These are phyloP conservation scores for Amblyopsis hoosieri DNA, from an alignment of 2,797 vertebrate species.

Conservation along the genomic window DNA sequence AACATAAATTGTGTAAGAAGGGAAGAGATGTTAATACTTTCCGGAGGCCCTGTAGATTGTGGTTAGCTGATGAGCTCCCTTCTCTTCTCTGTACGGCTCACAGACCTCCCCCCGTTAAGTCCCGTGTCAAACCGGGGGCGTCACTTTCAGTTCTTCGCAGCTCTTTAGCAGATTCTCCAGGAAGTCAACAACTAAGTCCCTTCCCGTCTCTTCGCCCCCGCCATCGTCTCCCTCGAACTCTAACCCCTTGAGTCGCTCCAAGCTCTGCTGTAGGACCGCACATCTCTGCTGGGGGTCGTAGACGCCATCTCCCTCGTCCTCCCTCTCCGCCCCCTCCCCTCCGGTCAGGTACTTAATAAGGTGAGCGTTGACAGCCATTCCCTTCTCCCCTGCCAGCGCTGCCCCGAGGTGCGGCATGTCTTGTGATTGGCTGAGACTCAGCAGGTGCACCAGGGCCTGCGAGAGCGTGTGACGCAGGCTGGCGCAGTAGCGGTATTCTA, in stretches of 20 bases:
- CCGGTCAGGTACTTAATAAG: slow-evolving; percentile 83
- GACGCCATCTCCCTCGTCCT: slow-evolving; percentile 59
- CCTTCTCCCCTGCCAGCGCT: slow-evolving; percentile 63
- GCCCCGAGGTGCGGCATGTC: slow-evolving; percentile 79
- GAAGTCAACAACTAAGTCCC: slow-evolving; percentile 65
- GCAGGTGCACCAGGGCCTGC: slow-evolving; percentile 85
- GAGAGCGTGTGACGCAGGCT: slow-evolving; percentile 89
- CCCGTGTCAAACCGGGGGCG: background rate
- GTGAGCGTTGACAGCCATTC: slow-evolving; percentile 68
- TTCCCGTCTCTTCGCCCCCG: slow-evolving; percentile 39
- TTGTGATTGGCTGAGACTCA: slow-evolving; percentile 73
- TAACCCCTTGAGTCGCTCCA: slow-evolving; percentile 72
- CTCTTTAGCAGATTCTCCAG: slow-evolving; percentile 78
- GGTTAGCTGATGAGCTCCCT: background rate
- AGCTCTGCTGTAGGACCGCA: slow-evolving; percentile 64
- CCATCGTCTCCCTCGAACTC: slow-evolving; percentile 48
- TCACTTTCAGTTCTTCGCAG: slow-evolving; percentile 50
- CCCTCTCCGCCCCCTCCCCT: slow-evolving; percentile 48
- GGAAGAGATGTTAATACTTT: too few relatives aligned
- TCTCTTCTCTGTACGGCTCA: background rate
- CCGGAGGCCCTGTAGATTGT: background rate
- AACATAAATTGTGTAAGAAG: too few relatives aligned
- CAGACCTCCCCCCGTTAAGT: too few relatives aligned
- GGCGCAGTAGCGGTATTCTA: slow-evolving; percentile 94
- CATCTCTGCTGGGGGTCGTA: slow-evolving; percentile 67